Evolutionary conservation across 2,797 vertebrate species (phyloP).

Genomic region (Sebastes flavidus): DNA sequence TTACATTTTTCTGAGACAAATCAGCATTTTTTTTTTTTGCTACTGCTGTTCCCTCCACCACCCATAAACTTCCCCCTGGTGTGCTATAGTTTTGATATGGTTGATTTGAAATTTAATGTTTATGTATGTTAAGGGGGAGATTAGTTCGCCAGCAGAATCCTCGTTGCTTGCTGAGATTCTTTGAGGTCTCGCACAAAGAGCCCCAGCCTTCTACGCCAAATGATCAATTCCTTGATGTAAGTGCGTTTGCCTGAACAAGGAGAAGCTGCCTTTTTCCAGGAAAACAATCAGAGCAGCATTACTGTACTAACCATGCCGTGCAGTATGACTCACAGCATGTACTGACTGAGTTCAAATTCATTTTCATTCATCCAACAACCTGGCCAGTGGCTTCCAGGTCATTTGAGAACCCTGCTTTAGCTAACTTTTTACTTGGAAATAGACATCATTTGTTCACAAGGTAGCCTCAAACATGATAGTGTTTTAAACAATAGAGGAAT

Average conservation of each 20-base stretch:
- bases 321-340: not conserved
- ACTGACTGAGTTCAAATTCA: not conserved
- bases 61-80: no score
- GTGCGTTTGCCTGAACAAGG: not conserved
- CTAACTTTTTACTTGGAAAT: not conserved
- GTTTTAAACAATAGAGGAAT: not conserved
- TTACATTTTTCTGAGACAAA: no score
- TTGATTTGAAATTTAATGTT: not conserved
- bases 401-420: not conserved
- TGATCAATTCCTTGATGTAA: not conserved
- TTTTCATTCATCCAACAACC: not conserved
- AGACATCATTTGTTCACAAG: not conserved
- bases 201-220: not conserved
- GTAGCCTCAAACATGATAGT: not conserved
- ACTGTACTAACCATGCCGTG: not conserved
- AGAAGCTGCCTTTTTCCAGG: not conserved
- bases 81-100: no score
- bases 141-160: not conserved
- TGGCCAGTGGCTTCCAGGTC: not conserved
- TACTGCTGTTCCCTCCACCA: no score
- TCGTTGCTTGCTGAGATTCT: not conserved
- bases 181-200: not conserved
- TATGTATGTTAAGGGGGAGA: not conserved
- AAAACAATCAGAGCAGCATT: not conserved
- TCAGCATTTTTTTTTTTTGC: no score